Evolutionary conservation across 1,140 invertebrate species (phyloP).

Genomic region (Drosophila lowei): DNA sequence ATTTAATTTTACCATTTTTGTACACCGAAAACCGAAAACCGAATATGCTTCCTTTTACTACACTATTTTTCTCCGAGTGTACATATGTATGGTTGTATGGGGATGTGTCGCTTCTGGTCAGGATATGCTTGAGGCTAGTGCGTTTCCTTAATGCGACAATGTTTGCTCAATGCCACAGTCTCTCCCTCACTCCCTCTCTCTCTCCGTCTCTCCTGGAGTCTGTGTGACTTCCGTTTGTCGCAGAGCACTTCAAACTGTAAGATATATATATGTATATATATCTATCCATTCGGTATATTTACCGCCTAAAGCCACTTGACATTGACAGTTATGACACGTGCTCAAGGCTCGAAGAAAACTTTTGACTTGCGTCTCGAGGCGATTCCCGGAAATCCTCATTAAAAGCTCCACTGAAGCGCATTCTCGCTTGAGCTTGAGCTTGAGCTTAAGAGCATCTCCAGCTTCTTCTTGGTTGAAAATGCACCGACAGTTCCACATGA

Average conservation of each 20-base stretch:
- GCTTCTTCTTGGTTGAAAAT: too few species aligned
- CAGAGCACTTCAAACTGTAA: neutral
- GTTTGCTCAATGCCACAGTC: constrained; percentile 67
- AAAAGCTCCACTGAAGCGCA: constrained; percentile 18
- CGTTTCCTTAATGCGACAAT: constrained; percentile 71
- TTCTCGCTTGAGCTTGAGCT: too few species aligned
- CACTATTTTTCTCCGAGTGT: constrained; percentile 3
- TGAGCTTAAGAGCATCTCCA: too few species aligned
- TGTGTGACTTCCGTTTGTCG: constrained; percentile 56
- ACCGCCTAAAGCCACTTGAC: constrained; percentile 41
- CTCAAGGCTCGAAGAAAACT: constrained; percentile 31
- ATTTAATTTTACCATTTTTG: too few species aligned
- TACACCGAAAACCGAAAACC: too few species aligned
- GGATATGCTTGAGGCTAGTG: constrained; percentile 65
- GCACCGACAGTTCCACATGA: too few species aligned
- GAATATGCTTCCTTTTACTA: too few species aligned
- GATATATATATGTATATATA: constrained; percentile 16
- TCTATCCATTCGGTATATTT: neutral
- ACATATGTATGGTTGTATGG: constrained; percentile 4
- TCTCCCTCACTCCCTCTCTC: constrained; percentile 14
- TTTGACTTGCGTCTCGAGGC: constrained; percentile 29
- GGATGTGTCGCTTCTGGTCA: constrained; percentile 14
- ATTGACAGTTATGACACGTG: constrained; percentile 75
- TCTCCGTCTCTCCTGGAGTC: constrained; percentile 33
- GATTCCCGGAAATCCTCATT: constrained; percentile 34